A percentile compares a stretch with the other conserved stretches of the same genome.
These are phyloP conservation scores for Diplolepis rosae DNA, from an alignment of 2,888 invertebrate species.

Conservation along the genomic window DNA sequence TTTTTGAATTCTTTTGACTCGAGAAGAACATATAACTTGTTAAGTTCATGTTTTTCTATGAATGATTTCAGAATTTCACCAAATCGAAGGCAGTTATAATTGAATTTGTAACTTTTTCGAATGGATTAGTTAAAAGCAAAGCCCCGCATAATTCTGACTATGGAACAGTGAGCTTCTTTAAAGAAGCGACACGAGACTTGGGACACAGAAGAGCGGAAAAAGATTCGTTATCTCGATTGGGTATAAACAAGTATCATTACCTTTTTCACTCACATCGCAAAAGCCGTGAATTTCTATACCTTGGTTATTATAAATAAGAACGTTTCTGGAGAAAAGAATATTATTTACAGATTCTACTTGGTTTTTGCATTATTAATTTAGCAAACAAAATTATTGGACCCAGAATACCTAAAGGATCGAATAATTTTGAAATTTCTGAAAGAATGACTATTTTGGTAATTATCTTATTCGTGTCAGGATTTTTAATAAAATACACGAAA, in stretches of 20 bases:
- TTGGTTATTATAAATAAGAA: not conserved
- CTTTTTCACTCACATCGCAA: too few species aligned
- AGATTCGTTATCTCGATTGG: not conserved
- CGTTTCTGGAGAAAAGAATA: conserved; percentile 36
- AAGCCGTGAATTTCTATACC: conserved; percentile 43
- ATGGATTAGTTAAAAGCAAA: too few species aligned
- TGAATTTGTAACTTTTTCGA: not conserved
- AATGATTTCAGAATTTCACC: conserved; percentile 49
- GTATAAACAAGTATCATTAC: too few species aligned
- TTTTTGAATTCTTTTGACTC: not conserved
- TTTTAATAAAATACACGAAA: too few species aligned
- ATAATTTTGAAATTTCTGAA: conserved; percentile 51
- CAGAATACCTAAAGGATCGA: conserved; percentile 49
- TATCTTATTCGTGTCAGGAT: not conserved
- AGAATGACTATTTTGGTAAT: conserved; percentile 46
- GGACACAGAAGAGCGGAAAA: not conserved
- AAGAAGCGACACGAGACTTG: conserved; percentile 31
- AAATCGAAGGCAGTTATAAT: not conserved
- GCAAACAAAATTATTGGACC: too few species aligned
- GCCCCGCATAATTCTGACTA: too few species aligned
- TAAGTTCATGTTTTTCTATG: conserved; percentile 35
- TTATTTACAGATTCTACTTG: conserved; percentile 41
- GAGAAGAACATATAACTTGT: not conserved
- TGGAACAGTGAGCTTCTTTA: conserved; percentile 25
- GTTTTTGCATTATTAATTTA: too few species aligned